A percentile compares a stretch with the other conserved stretches of the same genome.
Evolutionary conservation across 2,113 vertebrate genomes (phyloP).

Genomic region (Sorex araneus): DNA sequence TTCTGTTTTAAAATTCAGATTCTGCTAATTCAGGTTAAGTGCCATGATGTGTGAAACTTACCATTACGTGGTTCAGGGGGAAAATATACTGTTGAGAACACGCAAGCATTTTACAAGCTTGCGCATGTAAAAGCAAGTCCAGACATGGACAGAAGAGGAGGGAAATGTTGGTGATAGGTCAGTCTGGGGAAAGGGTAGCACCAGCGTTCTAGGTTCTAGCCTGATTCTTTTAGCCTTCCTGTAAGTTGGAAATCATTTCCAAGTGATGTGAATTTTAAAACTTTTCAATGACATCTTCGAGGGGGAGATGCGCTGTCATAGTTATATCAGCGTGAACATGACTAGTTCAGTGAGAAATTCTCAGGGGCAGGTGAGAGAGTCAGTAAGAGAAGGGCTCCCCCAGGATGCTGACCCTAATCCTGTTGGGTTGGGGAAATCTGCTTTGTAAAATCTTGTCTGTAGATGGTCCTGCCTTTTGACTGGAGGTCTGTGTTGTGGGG

Average conservation of each 20-base stretch:
- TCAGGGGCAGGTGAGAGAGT: background rate
- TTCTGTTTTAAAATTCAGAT: slow-evolving; percentile 20
- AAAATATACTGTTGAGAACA: background rate
- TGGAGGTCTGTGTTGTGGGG: background rate
- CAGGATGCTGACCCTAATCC: background rate
- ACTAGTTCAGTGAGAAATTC: background rate
- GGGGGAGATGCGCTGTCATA: background rate
- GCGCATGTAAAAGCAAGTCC: background rate
- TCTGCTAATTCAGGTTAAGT: background rate
- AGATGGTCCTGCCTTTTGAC: background rate
- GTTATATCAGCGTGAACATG: background rate
- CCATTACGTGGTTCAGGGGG: background rate
- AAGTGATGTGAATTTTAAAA: background rate
- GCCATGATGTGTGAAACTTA: background rate
- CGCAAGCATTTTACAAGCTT: background rate
- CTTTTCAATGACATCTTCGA: background rate
- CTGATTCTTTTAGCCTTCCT: slow-evolving; percentile 15
- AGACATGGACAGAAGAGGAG: background rate
- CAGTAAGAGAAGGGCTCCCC: background rate
- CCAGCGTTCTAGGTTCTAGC: background rate
- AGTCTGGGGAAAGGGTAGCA: background rate
- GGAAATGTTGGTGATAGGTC: background rate
- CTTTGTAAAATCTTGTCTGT: background rate
- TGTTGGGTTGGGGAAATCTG: background rate
- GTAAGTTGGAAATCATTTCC: slow-evolving; percentile 28